Percentiles rank a stretch among this genome's conserved stretches.
Evolutionary conservation across 1,140 invertebrate species (phyloP).

Genomic region (Melitaea cinxia): DNA sequence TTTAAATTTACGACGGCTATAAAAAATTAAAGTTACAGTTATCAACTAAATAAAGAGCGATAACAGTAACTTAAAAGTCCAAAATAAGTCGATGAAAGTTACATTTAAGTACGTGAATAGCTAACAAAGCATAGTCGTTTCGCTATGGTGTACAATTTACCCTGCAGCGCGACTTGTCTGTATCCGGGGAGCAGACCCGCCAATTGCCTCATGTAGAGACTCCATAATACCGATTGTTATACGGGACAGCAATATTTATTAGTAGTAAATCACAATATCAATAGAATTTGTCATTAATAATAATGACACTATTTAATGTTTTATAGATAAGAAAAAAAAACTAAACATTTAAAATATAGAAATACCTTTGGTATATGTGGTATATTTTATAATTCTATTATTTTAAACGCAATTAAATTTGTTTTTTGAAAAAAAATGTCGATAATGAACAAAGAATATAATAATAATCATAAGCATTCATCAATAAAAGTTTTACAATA

Average conservation of each 20-base stretch:
- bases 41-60: neutral
- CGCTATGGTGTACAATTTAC: constrained; percentile 33
- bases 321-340: neutral
- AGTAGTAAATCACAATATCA: no score
- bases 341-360: neutral
- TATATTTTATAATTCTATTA: neutral
- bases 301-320: neutral
- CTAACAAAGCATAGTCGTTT: constrained; percentile 30
- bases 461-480: no score
- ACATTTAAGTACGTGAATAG: constrained; percentile 20
- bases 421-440: neutral
- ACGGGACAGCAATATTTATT: neutral
- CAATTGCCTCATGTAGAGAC: constrained; percentile 47
- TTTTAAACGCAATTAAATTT: neutral
- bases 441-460: neutral
- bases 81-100: neutral
- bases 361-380: neutral
- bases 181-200: constrained; percentile 48
- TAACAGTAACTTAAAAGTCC: neutral
- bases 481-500: no score
- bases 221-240: constrained; percentile 15
- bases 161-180: constrained; percentile 38
- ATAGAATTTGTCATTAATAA: neutral
- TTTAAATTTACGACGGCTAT: no score
- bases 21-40: neutral